A percentile compares a stretch with the other conserved stretches of the same genome.
Conservation (phyloP, 2,888 invertebrate genomes). For the Boloria selene region DNA sequence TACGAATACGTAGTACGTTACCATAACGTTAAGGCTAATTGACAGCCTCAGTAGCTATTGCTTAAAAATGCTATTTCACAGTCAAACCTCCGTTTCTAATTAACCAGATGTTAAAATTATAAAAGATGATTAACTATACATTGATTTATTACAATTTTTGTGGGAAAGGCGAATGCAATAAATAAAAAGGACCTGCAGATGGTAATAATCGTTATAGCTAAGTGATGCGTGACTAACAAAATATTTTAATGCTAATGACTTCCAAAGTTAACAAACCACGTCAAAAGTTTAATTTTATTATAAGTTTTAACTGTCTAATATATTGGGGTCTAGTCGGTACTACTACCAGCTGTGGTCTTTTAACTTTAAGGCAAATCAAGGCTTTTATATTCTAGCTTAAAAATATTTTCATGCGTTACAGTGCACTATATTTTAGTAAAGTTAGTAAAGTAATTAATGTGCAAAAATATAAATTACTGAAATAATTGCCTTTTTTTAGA, state of each 20-base stretch:
- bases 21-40: too few species aligned
- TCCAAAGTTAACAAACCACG: conserved; percentile 29
- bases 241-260: conserved; percentile 35
- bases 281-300: background rate
- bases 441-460: too few species aligned
- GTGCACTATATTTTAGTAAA: too few species aligned
- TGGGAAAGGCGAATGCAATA: conserved; percentile 34
- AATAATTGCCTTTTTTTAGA: too few species aligned
- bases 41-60: too few species aligned
- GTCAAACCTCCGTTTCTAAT: conserved; percentile 10
- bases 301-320: background rate
- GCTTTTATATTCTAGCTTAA: too few species aligned
- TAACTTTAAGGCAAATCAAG: background rate
- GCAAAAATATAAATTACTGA: too few species aligned
- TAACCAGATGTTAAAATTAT: conserved; percentile 22
- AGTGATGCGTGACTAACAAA: conserved; percentile 37
- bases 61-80: too few species aligned
- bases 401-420: too few species aligned
- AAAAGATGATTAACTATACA: conserved; percentile 24
- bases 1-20: too few species aligned
- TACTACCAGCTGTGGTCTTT: too few species aligned
- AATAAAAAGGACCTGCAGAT: conserved; percentile 37
- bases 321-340: too few species aligned
- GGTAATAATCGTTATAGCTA: conserved; percentile 35
- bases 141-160: conserved; percentile 35